A percentile compares a stretch with the other conserved stretches of the same genome.
Evolutionary conservation across 2,797 vertebrate species (phyloP).

Genomic region (Remorina albescens): DNA sequence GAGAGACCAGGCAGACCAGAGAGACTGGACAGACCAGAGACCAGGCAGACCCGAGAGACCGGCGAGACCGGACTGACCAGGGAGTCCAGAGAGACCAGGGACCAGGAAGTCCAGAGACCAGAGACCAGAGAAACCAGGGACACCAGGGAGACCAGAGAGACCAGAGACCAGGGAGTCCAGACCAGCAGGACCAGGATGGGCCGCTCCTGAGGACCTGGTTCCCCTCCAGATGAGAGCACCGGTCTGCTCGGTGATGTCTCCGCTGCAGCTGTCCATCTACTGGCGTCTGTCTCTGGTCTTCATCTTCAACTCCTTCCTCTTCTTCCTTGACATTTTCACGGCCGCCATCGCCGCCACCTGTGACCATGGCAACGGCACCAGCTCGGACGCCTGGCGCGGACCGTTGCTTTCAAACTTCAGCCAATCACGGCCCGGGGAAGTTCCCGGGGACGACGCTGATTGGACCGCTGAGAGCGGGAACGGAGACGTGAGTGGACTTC

Average conservation of each 20-base stretch:
- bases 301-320: slow-evolving; percentile 76
- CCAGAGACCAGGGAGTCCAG: too few relatives aligned
- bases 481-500: slow-evolving; percentile 60
- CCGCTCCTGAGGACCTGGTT: slow-evolving; percentile 1
- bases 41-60: too few relatives aligned
- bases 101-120: too few relatives aligned
- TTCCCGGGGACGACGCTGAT: slow-evolving; percentile 13
- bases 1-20: too few relatives aligned
- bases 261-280: slow-evolving; percentile 79
- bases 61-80: too few relatives aligned
- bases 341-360: slow-evolving; percentile 45
- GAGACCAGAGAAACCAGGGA: too few relatives aligned
- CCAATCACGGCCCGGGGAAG: slow-evolving; percentile 55
- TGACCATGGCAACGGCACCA: slow-evolving; percentile 36
- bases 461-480: slow-evolving; percentile 28
- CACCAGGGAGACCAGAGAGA: too few relatives aligned
- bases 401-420: slow-evolving; percentile 2
- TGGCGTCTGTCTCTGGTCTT: slow-evolving; percentile 78
- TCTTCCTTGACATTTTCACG: slow-evolving; percentile 81
- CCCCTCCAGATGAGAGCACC: too few relatives aligned
- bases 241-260: slow-evolving; percentile 40
- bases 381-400: fast-evolving
- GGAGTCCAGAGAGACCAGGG: too few relatives aligned
- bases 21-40: too few relatives aligned
- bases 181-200: neutral